phyloP scores from a whole-genome alignment of 2,797 vertebrate species.

The Bucorvus abyssinicus region DNA sequence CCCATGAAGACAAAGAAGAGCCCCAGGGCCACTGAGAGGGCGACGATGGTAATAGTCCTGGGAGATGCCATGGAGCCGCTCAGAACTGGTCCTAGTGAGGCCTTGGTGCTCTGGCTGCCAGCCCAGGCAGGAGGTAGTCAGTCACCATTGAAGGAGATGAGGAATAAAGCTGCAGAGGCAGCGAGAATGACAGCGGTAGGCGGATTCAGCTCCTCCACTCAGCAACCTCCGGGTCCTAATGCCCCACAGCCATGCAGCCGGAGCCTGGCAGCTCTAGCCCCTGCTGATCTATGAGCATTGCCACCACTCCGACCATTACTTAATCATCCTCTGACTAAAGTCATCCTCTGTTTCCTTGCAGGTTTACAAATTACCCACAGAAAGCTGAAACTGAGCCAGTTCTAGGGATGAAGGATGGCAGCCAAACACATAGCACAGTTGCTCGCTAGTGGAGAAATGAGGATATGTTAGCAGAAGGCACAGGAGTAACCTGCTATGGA shows the following conservation, averaged over 20 bases:
- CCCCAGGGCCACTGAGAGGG: slow-evolving; percentile 92
- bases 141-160: slow-evolving; percentile 61
- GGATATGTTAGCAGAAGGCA: neutral
- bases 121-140: slow-evolving; percentile 35
- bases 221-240: slow-evolving; percentile 75
- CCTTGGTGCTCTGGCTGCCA: slow-evolving; percentile 37
- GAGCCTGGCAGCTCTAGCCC: neutral
- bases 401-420: neutral
- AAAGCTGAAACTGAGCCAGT: neutral
- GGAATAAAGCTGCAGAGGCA: slow-evolving; percentile 65
- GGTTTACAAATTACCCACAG: neutral
- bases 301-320: neutral
- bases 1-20: slow-evolving; percentile 99
- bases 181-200: slow-evolving; percentile 42
- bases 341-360: neutral
- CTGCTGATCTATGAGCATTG: neutral
- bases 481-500: neutral
- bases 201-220: slow-evolving; percentile 58
- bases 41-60: slow-evolving; percentile 92
- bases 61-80: slow-evolving; percentile 87
- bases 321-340: neutral
- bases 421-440: neutral
- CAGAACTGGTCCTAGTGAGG: slow-evolving; percentile 35
- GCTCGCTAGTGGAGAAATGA: neutral
- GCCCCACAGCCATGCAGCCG: slow-evolving; percentile 40